Base-by-base conservation (phyloP, 92 coral and sea anemone genomes). In the Bergia sp. region DNA sequence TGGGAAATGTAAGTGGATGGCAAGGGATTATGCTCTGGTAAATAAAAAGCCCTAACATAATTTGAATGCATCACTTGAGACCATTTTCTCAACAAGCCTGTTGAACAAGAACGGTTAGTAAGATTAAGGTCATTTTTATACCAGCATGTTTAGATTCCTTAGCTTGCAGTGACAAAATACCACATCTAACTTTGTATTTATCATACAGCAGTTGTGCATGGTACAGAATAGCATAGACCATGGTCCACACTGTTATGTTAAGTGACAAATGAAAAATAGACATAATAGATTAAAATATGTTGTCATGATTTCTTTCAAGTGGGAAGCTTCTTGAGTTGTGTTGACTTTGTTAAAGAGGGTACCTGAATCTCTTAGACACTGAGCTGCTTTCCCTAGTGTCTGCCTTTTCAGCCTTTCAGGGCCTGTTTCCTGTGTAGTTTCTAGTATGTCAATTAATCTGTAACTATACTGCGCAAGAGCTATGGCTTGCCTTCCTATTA, bases 101-200 rank as follows among this genome's bases (percentile, higher is more conserved):
- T 89, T 21, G 92, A 84, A 3, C 85, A 76, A 7, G 94, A 92
- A 29, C 88, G 81, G 64, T 92, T 92, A 38, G 84, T 86, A 1
- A 89, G 80, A 2, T 69, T 11, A 7, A 92, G 80, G 86, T 92
- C 91, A 76, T 87, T 76, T 92, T 92, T 12, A 92, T 53, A 29
- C 91, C 94, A 7, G 92, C 65, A 43, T 92, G 94, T 82, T 92
- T 92, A 4, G 94, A 92, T 73, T 90, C 94, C 57, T 92, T 92
- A 3, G 91, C 94, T 75, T 92, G 94, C 5, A 89, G 64, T 1
- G 92, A 91, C 43, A 89, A 40, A 66, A 90, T 87, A 7, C 95
- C 93, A 87, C 11, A 84, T 20, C 95, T 93, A 37, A 92, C 85
- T 40, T 90, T 92, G 80, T 92, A 92, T 18, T 83, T 49, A 12